phyloP scores from a whole-genome alignment of 2,113 vertebrate species.

The Parus major region DNA sequence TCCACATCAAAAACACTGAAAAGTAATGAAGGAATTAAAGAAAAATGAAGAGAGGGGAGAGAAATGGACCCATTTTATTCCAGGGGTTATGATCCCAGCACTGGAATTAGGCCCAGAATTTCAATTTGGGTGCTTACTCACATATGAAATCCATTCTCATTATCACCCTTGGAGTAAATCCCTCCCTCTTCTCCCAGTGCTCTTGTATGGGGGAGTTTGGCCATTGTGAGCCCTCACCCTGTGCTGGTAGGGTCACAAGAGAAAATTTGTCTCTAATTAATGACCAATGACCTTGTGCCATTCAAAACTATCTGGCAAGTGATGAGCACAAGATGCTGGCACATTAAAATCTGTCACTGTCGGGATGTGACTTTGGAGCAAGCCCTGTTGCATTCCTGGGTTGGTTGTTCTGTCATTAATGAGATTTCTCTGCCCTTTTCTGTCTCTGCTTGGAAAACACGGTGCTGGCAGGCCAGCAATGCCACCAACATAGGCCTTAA shows the following conservation, averaged over 20 bases:
- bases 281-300: not conserved
- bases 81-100: not conserved
- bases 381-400: not conserved
- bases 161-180: not conserved
- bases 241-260: not conserved
- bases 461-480: not conserved
- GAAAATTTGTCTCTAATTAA: not conserved
- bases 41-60: not conserved
- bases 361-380: not conserved
- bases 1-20: not conserved
- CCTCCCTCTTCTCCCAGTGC: not conserved
- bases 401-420: not conserved
- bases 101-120: not conserved
- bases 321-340: not conserved
- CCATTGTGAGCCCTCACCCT: not conserved
- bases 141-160: not conserved
- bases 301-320: not conserved
- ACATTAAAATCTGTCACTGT: not conserved
- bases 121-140: not conserved
- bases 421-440: not conserved
- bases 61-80: not conserved
- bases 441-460: not conserved
- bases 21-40: not conserved
- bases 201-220: accelerated
- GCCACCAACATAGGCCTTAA: not conserved